These are phyloP conservation scores for Scaptomyza cyrtandrae DNA, from an alignment of 2,888 invertebrate genomes.

Conservation along the genomic window DNA sequence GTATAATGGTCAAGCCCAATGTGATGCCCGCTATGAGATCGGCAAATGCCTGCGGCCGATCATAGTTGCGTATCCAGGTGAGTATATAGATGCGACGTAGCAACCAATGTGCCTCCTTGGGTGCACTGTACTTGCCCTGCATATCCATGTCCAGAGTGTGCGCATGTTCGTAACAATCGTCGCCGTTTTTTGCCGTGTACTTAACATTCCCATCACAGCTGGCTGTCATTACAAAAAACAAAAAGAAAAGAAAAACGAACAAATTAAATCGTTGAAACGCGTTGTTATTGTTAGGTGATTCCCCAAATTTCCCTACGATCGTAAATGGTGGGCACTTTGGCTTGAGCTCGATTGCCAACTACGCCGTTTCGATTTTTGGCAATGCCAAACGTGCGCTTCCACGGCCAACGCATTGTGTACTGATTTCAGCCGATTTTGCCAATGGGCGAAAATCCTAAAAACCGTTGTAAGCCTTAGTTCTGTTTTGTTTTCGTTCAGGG, in stretches of 20 bases:
- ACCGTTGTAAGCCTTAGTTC: slow-evolving; percentile 35
- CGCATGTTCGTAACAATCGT: slow-evolving; percentile 42
- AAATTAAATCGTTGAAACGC: not conserved
- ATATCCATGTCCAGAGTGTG: slow-evolving; percentile 65
- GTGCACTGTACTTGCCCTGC: slow-evolving; percentile 67
- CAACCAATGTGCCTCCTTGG: slow-evolving; percentile 74
- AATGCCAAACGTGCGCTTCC: slow-evolving; percentile 68
- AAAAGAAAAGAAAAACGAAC: not conserved
- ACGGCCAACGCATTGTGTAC: slow-evolving; percentile 75
- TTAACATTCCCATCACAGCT: slow-evolving; percentile 61
- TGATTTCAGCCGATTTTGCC: slow-evolving; percentile 52
- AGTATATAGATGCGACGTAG: slow-evolving; percentile 86
- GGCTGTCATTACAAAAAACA: slow-evolving; percentile 38
- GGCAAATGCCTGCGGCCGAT: slow-evolving; percentile 88
- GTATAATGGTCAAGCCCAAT: slow-evolving; percentile 95
- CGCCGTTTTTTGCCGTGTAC: slow-evolving; percentile 63
- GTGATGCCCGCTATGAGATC: slow-evolving; percentile 96
- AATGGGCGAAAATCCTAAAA: slow-evolving; percentile 37
- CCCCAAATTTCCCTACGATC: slow-evolving; percentile 56
- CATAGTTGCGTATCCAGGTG: slow-evolving; percentile 89
- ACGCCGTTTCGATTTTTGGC: slow-evolving; percentile 9
- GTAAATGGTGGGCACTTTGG: slow-evolving; percentile 59
- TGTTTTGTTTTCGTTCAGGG: slow-evolving; percentile 35
- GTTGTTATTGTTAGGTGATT: not conserved
- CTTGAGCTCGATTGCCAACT: not conserved